These are phyloP conservation scores for Bombus ignitus DNA, from an alignment of 1,140 invertebrate genomes.

Conservation along the genomic window DNA sequence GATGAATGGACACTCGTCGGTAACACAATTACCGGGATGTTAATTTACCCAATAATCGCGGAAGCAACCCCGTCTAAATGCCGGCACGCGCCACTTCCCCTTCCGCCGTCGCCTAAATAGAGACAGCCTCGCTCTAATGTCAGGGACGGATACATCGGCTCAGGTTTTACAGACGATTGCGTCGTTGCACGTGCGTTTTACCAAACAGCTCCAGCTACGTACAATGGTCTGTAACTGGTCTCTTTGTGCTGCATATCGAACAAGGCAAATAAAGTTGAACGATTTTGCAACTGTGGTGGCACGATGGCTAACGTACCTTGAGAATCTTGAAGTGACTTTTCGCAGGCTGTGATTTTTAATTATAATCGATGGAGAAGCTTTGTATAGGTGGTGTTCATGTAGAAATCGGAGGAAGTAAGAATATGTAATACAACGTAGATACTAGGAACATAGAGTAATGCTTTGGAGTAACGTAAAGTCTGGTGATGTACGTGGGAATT, in stretches of 20 bases:
- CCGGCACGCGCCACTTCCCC: conserved; percentile 73
- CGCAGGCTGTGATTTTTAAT: too few species aligned
- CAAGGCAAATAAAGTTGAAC: neutral
- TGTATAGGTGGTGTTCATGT: too few species aligned
- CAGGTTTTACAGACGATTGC: conserved; percentile 31
- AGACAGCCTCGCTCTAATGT: conserved; percentile 17
- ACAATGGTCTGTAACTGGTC: neutral
- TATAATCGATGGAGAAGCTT: too few species aligned
- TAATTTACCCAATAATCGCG: conserved; percentile 81
- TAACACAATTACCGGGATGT: conserved; percentile 78
- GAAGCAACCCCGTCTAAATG: conserved; percentile 76
- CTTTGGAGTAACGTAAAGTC: too few species aligned
- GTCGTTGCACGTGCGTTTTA: conserved; percentile 28
- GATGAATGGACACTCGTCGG: conserved; percentile 72
- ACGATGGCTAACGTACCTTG: neutral
- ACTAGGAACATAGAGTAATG: too few species aligned
- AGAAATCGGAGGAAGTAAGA: too few species aligned
- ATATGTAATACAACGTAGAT: too few species aligned
- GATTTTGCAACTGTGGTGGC: too few species aligned
- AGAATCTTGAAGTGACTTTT: neutral
- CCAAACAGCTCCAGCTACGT: conserved; percentile 25
- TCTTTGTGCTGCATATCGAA: neutral
- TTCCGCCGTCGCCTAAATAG: conserved; percentile 9
- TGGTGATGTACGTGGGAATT: too few species aligned
- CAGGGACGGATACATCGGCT: conserved; percentile 10